Evolutionary conservation across 2,888 invertebrate species (phyloP), one percentile per base, ranked within the genome.

Genomic region (Ecdyonurus torrentis): DNA sequence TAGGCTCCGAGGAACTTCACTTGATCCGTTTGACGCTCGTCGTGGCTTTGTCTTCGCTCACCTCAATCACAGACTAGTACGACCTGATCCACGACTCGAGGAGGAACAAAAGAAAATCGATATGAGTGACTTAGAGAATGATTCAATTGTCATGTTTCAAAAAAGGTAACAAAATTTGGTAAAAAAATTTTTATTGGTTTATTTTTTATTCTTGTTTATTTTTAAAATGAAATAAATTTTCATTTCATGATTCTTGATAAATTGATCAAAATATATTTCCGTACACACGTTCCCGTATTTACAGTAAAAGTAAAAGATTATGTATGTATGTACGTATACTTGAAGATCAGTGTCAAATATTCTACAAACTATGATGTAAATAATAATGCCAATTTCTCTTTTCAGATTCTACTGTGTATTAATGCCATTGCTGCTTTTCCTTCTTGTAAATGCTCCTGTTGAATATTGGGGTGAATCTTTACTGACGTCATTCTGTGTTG

Each of bases 1-100:
- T 72, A 81, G 84, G 64, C 82, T 83, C 71, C 87, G 85, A 66
- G 85, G 84, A 18, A 88, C 90, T 0, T 83, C 85, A 50, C 79
- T 83, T 61, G 94, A 94, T 73, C 91, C 91, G 0, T 91, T 83
- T 73, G 86, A 91, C 71, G 83, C 86, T 69, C 82, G 80, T 1
- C 83, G 83, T 67, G 92, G 94, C 2, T 91, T 95, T 72, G 73
- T 87, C 65, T 86, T 87, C 72, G 82, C 92, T 1, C 94, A 96
- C 70, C 76, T 93, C 20, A 74, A 85, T 50, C 84, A 89, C 63
- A 83, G 90, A 62, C 71, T 90, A 24, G 73, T 81, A 61, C 80
- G 82, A 58, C 81, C 84, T 59, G 87, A 84, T 63, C 79, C 81
- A 0, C 76, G 86, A 65, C 82, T 85, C 66, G 81, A 85, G 68